Base-by-base conservation (phyloP, 2,888 invertebrate genomes). In the Dioctria rufipes region DNA sequence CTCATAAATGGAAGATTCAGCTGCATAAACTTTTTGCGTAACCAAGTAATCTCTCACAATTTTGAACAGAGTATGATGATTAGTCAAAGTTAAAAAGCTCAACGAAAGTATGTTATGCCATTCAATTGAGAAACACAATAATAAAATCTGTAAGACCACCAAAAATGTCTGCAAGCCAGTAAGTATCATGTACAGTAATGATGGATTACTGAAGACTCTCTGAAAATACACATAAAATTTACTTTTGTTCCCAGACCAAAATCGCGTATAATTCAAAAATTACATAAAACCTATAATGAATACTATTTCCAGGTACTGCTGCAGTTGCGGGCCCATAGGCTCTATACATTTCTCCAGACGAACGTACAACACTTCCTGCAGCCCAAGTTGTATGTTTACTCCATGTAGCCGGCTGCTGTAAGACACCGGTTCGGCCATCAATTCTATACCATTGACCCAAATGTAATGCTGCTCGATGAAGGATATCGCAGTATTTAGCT, bases 91-190 rank as follows among this genome's bases (percentile, higher is more conserved):
- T 67, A 98, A 90, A 81, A 97, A 91, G 4, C 96, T 93, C 85
- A 97, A 91, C 3, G 98, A 95, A 67, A 98, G 88, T 82, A 97
- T 93, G 87, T 96, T 95, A 90, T 98, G 96, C 98, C 98, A 99
- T 85, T 97, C 95, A 58, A 93, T 92, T 13, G 95, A 94, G 83
- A 95, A 92, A 84, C 95, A 91, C 9, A 98, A 90, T 49, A 96
- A 90, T 78, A 94, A 92, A 81, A 98, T 90, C 89, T 98, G 96
- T 67, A 94, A 91, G 0, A 94, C 87, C 67, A 98, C 93, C 42
- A 95, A 89, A 1, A 92, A 89, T 3, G 93, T 88, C 85, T 95
- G 95, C 25, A 96, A 88, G 25, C 93, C 92, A 42, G 97, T 91
- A 77, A 96, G 89, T 67, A 93, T 90, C 85, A 94, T 94, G 71